These are phyloP conservation scores for Hypotaenidia okinawae DNA, from an alignment of 2,797 vertebrate species.

Conservation along the genomic window DNA sequence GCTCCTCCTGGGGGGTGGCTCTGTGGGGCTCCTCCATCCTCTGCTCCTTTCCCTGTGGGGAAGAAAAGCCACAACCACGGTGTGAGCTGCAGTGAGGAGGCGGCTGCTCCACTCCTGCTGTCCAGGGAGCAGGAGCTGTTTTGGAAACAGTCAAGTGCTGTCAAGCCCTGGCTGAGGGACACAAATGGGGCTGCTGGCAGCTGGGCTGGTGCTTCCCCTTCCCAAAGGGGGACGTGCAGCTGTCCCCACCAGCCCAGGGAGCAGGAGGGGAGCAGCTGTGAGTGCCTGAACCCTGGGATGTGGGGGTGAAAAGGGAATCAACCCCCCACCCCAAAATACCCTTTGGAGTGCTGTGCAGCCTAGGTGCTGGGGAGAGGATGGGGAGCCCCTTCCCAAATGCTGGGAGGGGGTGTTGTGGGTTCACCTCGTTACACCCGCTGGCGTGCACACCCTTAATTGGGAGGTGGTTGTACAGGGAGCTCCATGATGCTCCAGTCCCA, in stretches of 20 bases:
- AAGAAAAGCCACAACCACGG: neutral
- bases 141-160: neutral
- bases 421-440: neutral
- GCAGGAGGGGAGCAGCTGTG: fast-evolving
- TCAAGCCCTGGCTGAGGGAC: neutral
- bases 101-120: neutral
- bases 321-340: neutral
- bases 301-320: neutral
- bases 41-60: neutral
- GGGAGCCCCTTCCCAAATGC: too few relatives aligned
- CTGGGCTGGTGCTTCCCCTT: neutral
- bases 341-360: neutral
- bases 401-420: too few relatives aligned
- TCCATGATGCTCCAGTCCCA: fast-evolving
- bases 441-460: fast-evolving
- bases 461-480: neutral
- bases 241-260: neutral
- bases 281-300: neutral
- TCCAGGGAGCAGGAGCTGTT: neutral
- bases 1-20: neutral
- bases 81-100: neutral
- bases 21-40: neutral
- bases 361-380: neutral
- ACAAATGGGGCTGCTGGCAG: neutral
- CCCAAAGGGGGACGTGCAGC: neutral